phyloP scores from a whole-genome alignment of 2,888 invertebrate genomes.

The Chaetogeoica ovagalla region DNA sequence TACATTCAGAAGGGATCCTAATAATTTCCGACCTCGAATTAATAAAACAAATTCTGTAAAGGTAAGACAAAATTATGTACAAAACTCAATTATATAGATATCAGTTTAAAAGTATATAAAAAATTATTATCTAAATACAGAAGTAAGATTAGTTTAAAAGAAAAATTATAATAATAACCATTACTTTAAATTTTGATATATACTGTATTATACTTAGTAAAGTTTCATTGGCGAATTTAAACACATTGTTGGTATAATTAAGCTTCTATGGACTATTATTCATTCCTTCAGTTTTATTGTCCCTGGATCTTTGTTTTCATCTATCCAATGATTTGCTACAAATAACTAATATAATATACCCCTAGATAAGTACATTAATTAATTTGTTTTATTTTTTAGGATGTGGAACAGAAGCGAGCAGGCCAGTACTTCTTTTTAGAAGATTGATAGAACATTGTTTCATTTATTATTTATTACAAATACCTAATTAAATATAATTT shows the following conservation, averaged over 20 bases:
- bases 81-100: background rate
- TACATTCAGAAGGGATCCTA: slow-evolving; percentile 97
- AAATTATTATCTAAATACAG: background rate
- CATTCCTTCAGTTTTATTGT: too few relatives aligned
- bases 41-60: slow-evolving; percentile 96
- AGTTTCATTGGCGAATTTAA: too few relatives aligned
- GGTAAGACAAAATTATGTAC: slow-evolving; percentile 61
- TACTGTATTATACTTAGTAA: too few relatives aligned
- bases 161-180: too few relatives aligned
- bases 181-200: too few relatives aligned
- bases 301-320: too few relatives aligned
- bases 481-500: slow-evolving; percentile 19
- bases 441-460: slow-evolving; percentile 64
- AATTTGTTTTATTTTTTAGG: slow-evolving; percentile 65
- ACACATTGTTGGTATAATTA: too few relatives aligned
- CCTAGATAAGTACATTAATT: slow-evolving; percentile 17
- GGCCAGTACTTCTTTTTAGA: slow-evolving; percentile 99
- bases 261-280: too few relatives aligned
- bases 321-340: too few relatives aligned
- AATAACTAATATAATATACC: background rate
- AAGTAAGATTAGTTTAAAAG: too few relatives aligned
- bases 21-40: slow-evolving; percentile 97
- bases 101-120: background rate
- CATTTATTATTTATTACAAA: slow-evolving; percentile 17
- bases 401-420: slow-evolving; percentile 93